Conservation (phyloP, 2,888 invertebrate genomes). For the Nymphalis urticae region DNA sequence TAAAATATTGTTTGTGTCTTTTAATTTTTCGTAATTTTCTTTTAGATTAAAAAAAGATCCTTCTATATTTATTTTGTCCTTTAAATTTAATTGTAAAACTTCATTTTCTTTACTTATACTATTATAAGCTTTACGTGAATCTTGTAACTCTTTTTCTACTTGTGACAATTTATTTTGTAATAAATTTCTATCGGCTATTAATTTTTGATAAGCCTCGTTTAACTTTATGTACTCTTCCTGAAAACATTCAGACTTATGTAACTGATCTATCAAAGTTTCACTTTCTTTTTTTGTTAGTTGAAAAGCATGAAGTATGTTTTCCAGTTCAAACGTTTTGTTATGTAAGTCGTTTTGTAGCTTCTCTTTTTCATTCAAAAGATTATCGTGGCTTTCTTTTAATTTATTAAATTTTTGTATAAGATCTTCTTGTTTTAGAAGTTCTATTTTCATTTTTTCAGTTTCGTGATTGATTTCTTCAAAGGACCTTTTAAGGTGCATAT, state of each 20-base stretch:
- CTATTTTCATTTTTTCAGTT: constrained; percentile 53
- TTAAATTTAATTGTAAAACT: constrained; percentile 36
- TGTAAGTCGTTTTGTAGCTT: constrained; percentile 53
- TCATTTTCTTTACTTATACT: constrained; percentile 51
- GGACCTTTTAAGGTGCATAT: constrained; percentile 49
- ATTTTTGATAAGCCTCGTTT: constrained; percentile 33
- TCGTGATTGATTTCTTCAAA: constrained; percentile 55
- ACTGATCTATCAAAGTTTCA: constrained; percentile 35
- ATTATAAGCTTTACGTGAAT: constrained; percentile 47
- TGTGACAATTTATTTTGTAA: constrained; percentile 34
- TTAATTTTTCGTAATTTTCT: constrained; percentile 48
- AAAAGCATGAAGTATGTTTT: constrained; percentile 35
- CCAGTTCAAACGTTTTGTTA: constrained; percentile 30
- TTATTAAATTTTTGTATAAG: constrained; percentile 48
- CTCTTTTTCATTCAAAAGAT: constrained; percentile 48
- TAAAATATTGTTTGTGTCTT: constrained; percentile 49
- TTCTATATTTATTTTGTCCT: constrained; percentile 43
- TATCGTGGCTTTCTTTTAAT: constrained; percentile 51
- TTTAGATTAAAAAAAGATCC: constrained; percentile 49
- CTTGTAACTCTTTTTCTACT: constrained; percentile 34
- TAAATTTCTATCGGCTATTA: constrained; percentile 30
- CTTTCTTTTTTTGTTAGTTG: constrained; percentile 40
- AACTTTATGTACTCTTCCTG: constrained; percentile 34
- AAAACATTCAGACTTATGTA: constrained; percentile 36
- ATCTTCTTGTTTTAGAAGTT: constrained; percentile 49